Conservation (phyloP, 1,140 invertebrate species). For the Monochamus saltuarius region DNA sequence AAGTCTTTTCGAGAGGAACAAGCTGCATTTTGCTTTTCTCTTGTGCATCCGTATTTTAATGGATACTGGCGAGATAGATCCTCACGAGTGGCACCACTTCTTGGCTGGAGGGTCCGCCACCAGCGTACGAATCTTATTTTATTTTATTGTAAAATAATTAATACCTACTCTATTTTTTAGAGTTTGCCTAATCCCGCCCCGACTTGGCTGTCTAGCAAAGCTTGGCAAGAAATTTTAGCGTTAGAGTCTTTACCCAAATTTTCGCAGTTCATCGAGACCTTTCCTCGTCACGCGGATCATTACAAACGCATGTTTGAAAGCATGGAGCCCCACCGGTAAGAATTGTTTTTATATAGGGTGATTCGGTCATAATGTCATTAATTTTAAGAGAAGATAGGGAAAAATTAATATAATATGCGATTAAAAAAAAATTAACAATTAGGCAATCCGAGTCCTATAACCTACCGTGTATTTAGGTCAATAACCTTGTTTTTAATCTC, state of each 20-base stretch:
- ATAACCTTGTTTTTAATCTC: no score
- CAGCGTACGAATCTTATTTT: conserved; percentile 22
- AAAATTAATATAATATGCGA: no score
- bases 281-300: conserved; percentile 49
- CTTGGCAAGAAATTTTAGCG: conserved; percentile 65
- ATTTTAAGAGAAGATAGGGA: no score
- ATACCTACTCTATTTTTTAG: conserved; percentile 41
- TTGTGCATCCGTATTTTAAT: conserved; percentile 56
- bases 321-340: conserved; percentile 57
- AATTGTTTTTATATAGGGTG: no score
- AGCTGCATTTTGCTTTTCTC: conserved; percentile 69
- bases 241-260: conserved; percentile 57
- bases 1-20: conserved; percentile 74
- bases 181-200: conserved; percentile 58
- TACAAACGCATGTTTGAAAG: conserved; percentile 63
- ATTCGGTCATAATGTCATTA: no score
- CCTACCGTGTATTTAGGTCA: no score
- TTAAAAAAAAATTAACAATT: no score
- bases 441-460: no score
- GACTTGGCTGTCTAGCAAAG: conserved; percentile 61
- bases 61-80: conserved; percentile 53
- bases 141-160: conserved; percentile 7
- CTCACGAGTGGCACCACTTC: conserved; percentile 64
- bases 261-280: conserved; percentile 54
- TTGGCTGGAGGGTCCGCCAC: conserved; percentile 54